phyloP scores from a whole-genome alignment of 2,113 vertebrate species.

The Salvator merianae region DNA sequence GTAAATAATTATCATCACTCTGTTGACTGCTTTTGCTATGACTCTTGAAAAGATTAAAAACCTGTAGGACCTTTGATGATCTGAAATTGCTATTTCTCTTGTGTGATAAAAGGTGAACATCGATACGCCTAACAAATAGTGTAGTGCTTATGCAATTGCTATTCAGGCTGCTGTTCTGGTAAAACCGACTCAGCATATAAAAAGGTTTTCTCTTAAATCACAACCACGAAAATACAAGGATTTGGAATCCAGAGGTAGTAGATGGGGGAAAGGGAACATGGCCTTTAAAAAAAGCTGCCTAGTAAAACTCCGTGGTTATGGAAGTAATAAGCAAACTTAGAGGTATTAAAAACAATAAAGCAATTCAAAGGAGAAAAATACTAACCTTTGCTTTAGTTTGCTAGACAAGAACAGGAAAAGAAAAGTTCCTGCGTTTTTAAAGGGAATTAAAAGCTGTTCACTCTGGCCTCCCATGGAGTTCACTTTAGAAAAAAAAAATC shows the following conservation, averaged over 20 bases:
- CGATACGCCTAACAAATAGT: background rate
- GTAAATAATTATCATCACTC: conserved; percentile 48
- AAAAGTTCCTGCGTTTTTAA: conserved; percentile 28
- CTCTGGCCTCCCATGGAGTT: background rate
- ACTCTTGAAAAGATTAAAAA: conserved; percentile 32
- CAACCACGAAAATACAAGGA: background rate
- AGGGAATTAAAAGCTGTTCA: conserved; percentile 25
- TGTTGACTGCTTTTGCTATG: conserved; percentile 1
- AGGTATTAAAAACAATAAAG: conserved; percentile 25
- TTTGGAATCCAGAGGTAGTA: fast-evolving
- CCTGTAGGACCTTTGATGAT: background rate
- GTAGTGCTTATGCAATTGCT: background rate
- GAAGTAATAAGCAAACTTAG: background rate
- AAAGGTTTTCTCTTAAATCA: conserved; percentile 37
- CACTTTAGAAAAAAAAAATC: conserved; percentile 25
- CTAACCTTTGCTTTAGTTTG: background rate
- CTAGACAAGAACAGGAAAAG: conserved; percentile 25
- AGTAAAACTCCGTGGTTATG: conserved; percentile 25
- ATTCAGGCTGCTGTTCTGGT: background rate
- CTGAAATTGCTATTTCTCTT: conserved; percentile 19
- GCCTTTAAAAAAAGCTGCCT: background rate
- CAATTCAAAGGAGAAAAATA: conserved; percentile 27
- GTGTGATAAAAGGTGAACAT: background rate
- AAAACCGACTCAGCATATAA: background rate
- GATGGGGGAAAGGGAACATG: background rate